Percentiles rank a stretch among this genome's conserved stretches.
Evolutionary conservation across 2,113 vertebrate species (phyloP).

Genomic region (Aegithalos caudatus): DNA sequence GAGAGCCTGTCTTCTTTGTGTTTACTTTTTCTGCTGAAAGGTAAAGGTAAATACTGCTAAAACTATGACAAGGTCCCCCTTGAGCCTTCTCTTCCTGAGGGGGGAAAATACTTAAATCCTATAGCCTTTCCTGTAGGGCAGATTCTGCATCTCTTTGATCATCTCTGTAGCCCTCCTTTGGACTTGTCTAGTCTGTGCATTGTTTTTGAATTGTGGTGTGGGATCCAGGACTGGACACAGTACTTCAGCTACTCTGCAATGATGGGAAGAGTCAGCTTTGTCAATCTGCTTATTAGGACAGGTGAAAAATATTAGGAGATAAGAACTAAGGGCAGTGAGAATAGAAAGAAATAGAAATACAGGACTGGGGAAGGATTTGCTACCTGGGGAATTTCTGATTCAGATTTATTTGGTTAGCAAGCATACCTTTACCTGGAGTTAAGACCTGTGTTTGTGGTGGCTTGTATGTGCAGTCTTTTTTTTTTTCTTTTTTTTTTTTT

Average conservation of each 20-base stretch:
- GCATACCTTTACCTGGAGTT: background rate
- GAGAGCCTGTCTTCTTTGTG: background rate
- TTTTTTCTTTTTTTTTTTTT: too few species aligned
- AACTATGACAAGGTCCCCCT: background rate
- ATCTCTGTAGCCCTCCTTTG: background rate
- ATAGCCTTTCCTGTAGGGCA: background rate
- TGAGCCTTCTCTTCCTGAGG: background rate
- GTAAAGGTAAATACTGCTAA: too few species aligned
- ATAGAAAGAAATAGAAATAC: background rate
- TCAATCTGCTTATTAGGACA: background rate
- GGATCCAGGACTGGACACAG: background rate
- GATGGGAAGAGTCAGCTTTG: background rate
- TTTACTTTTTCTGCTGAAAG: background rate
- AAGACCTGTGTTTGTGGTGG: background rate
- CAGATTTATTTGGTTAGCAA: background rate
- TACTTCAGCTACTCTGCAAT: background rate
- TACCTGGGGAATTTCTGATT: background rate
- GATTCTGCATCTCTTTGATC: background rate
- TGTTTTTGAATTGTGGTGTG: background rate
- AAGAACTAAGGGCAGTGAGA: background rate
- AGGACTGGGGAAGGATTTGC: background rate
- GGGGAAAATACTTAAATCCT: background rate
- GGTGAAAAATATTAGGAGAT: background rate
- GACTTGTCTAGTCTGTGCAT: background rate
- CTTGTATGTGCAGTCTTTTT: background rate